These are phyloP conservation scores for Leguminivora glycinivorella DNA, from an alignment of 1,140 invertebrate species.

Conservation along the genomic window DNA sequence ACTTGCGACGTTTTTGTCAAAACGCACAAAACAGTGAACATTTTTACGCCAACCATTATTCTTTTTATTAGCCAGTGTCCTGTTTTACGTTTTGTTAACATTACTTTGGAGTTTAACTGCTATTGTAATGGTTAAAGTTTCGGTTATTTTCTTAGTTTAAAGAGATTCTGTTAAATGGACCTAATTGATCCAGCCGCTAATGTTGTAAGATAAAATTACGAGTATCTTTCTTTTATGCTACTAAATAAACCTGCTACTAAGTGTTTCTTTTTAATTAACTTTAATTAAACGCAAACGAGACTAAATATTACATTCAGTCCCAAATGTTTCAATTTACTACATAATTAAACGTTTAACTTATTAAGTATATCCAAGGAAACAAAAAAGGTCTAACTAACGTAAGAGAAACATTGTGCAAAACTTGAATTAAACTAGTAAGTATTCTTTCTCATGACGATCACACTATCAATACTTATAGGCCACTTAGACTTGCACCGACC, in stretches of 20 bases:
- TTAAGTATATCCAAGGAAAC: background rate
- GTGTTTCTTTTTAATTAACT: no score
- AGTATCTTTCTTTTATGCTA: no score
- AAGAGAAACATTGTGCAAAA: slow-evolving; percentile 1
- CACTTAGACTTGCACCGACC: background rate
- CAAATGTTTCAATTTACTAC: no score
- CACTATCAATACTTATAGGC: background rate
- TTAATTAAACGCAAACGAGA: no score
- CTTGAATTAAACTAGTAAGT: background rate
- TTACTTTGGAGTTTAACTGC: slow-evolving; percentile 10
- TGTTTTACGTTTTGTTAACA: slow-evolving; percentile 17
- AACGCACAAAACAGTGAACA: background rate
- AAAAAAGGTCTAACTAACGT: background rate
- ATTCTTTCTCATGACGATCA: background rate
- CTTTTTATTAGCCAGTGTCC: slow-evolving; percentile 14
- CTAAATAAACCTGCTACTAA: no score
- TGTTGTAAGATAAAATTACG: no score
- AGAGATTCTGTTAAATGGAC: background rate
- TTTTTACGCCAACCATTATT: slow-evolving; percentile 10
- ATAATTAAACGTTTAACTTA: background rate
- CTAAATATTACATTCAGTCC: no score
- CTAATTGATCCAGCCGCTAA: no score
- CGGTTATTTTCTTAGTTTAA: background rate
- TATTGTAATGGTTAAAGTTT: slow-evolving; percentile 6
- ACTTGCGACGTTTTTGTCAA: background rate